Evolutionary conservation across 2,113 vertebrate genomes (phyloP).

Genomic region (Harpagus bidentatus): DNA sequence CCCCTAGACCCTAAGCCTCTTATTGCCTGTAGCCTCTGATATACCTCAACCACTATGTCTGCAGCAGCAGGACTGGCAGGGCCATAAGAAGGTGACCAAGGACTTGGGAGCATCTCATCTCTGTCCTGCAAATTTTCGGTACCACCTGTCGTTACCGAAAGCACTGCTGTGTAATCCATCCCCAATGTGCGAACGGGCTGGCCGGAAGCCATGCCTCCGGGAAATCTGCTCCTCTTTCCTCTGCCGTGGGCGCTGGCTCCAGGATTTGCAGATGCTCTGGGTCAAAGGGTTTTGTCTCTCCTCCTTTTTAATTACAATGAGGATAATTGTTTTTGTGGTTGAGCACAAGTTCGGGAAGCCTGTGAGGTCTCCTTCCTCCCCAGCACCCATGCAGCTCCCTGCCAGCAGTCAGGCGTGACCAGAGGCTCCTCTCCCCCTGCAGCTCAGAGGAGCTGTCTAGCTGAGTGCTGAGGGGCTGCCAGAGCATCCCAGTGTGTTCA

Average conservation of each 20-base stretch:
- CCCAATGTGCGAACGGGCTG: neutral
- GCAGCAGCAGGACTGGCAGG: neutral
- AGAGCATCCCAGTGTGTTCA: neutral
- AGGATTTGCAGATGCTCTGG: neutral
- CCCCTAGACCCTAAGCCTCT: neutral
- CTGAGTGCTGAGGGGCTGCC: neutral
- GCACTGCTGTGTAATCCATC: neutral
- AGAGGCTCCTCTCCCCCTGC: neutral
- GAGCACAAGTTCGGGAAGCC: neutral
- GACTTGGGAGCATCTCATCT: neutral
- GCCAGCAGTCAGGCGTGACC: neutral
- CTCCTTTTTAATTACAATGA: neutral
- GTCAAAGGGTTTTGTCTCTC: neutral
- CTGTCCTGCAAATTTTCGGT: neutral
- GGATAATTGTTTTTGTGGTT: neutral
- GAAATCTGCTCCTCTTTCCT: neutral
- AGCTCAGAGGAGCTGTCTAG: neutral
- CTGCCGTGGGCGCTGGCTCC: neutral
- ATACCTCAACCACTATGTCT: fast-evolving
- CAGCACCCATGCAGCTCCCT: neutral
- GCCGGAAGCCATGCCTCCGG: neutral
- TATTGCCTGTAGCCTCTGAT: neutral
- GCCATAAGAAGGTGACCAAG: neutral
- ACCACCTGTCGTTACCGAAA: neutral
- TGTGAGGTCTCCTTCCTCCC: neutral